Conservation (phyloP, 2,888 invertebrate species). For the Cataglyphis rosenhaueri region DNA sequence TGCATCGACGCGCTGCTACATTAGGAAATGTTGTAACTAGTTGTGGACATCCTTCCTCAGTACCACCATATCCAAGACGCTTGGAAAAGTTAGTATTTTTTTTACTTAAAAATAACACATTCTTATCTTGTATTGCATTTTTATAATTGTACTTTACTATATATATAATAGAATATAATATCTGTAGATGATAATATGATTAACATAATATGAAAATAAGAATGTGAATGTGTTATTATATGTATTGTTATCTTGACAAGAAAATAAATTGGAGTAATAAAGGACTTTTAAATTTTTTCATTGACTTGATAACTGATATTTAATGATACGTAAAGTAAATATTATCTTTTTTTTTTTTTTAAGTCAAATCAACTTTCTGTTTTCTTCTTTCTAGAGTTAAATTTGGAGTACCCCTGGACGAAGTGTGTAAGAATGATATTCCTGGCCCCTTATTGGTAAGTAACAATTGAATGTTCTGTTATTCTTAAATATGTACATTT, state of each 20-base stretch:
- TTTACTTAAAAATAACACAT: neutral
- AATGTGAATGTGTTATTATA: neutral
- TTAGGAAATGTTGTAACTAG: slow-evolving; percentile 96
- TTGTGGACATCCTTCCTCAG: slow-evolving; percentile 93
- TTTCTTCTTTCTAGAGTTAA: slow-evolving; percentile 89
- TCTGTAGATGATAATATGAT: neutral
- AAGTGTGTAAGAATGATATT: slow-evolving; percentile 98
- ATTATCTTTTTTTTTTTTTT: neutral
- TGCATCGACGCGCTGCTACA: slow-evolving; percentile 96
- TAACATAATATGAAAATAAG: neutral
- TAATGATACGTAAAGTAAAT: slow-evolving; percentile 16
- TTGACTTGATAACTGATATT: slow-evolving; percentile 42
- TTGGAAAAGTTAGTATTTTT: slow-evolving; percentile 89
- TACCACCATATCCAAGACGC: slow-evolving; percentile 92
- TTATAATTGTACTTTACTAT: neutral
- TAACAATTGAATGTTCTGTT: slow-evolving; percentile 71
- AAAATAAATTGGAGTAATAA: slow-evolving; percentile 7
- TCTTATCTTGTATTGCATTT: neutral
- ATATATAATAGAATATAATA: neutral
- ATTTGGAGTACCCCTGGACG: slow-evolving; percentile 96
- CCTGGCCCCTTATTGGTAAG: slow-evolving; percentile 96
- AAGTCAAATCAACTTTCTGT: neutral
- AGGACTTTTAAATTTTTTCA: slow-evolving; percentile 30
- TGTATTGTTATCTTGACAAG: neutral
- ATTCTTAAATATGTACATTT: neutral